phyloP scores from a whole-genome alignment of 2,888 invertebrate species.

The Charanyca ferruginea region DNA sequence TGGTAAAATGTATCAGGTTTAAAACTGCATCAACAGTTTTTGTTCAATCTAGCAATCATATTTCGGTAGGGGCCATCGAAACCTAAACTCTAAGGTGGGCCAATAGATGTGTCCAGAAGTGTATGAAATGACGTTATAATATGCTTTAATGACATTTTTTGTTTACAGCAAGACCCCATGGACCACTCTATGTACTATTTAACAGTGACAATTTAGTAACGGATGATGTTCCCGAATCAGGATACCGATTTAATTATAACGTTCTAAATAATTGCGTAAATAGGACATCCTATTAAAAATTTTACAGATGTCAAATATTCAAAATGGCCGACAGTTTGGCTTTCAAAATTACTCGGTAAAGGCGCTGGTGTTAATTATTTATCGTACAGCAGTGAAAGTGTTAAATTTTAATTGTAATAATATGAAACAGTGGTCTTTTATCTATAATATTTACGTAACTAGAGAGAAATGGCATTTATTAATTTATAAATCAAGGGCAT shows the following conservation, averaged over 20 bases:
- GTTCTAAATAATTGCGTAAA: constrained; percentile 81
- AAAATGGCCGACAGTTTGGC: neutral
- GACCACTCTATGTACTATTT: constrained; percentile 92
- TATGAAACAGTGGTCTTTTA: neutral
- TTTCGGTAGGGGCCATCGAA: too few relatives aligned
- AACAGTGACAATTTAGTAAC: constrained; percentile 89
- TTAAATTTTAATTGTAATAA: constrained; percentile 6
- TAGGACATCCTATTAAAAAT: constrained; percentile 1
- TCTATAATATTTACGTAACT: constrained; percentile 14
- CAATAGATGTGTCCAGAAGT: too few relatives aligned
- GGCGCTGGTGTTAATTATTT: constrained; percentile 13
- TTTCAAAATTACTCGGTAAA: neutral
- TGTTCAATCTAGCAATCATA: too few relatives aligned
- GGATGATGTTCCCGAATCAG: constrained; percentile 77
- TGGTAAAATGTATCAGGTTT: too few relatives aligned
- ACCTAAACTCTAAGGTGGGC: too few relatives aligned
- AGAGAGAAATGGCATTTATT: constrained; percentile 57
- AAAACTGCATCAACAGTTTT: too few relatives aligned
- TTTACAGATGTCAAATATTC: constrained; percentile 8
- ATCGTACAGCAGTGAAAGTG: constrained; percentile 5
- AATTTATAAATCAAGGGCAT: constrained; percentile 39
- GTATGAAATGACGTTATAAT: too few relatives aligned
- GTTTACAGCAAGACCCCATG: constrained; percentile 90
- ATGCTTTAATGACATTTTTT: neutral
- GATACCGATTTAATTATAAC: constrained; percentile 86